Percentiles rank a stretch among this genome's conserved stretches.
Evolutionary conservation across 2,113 vertebrate genomes (phyloP).

Genomic region (Brienomyrus longianalis): DNA sequence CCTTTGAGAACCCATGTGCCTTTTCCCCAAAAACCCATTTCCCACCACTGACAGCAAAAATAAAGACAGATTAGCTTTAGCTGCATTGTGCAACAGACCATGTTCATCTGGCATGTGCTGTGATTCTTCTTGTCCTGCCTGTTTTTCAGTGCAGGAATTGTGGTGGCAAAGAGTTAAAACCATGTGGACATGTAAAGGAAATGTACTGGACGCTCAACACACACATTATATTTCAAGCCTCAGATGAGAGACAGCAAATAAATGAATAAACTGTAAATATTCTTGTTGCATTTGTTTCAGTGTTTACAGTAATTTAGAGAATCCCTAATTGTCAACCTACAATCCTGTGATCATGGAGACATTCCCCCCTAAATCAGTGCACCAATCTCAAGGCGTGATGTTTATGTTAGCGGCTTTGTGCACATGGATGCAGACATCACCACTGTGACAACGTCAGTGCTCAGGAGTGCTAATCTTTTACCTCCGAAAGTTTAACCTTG

Average conservation of each 20-base stretch:
- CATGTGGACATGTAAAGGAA: not conserved
- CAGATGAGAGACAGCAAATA: not conserved
- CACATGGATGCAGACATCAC: not conserved
- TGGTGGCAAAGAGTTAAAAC: not conserved
- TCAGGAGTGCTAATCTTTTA: not conserved
- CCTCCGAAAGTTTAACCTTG: not conserved
- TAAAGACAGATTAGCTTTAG: not conserved
- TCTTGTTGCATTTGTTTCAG: not conserved
- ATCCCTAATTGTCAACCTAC: not conserved
- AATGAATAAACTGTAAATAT: not conserved
- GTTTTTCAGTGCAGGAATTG: not conserved
- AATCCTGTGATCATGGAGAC: not conserved
- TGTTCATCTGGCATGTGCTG: not conserved
- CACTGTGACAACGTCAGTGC: not conserved
- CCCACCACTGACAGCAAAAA: not conserved
- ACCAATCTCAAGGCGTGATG: not conserved
- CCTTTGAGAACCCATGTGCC: not conserved
- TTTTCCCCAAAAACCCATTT: not conserved
- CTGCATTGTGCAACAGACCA: not conserved
- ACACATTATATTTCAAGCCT: not conserved
- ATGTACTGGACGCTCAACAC: not conserved
- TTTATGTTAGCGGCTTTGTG: not conserved
- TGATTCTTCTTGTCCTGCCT: not conserved
- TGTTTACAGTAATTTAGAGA: not conserved
- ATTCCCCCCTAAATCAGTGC: not conserved